Evolutionary conservation across 1,140 invertebrate species (phyloP).

Genomic region (Caenorhabditis briggsae): DNA sequence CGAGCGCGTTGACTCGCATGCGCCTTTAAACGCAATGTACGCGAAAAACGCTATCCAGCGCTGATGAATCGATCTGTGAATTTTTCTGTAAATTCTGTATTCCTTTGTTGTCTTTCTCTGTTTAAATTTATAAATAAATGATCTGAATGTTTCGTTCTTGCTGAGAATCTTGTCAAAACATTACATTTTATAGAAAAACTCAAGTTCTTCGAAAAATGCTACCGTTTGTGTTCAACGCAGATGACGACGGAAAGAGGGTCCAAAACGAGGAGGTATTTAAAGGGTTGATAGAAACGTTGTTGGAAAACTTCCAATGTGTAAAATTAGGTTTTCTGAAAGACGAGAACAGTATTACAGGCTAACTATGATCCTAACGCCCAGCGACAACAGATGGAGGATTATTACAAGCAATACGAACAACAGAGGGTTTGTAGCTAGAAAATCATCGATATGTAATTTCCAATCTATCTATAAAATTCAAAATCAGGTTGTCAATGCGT

Average conservation of each 20-base stretch:
- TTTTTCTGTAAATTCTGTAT: neutral
- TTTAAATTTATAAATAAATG: neutral
- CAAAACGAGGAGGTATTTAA: slow-evolving; percentile 43
- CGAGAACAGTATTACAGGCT: neutral
- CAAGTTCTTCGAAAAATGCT: slow-evolving; percentile 12
- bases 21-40: slow-evolving; percentile 2
- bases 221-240: slow-evolving; percentile 42
- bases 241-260: slow-evolving; percentile 22
- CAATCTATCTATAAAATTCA: too few relatives aligned
- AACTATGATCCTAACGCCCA: slow-evolving; percentile 19
- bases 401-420: slow-evolving; percentile 41
- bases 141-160: neutral
- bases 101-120: neutral
- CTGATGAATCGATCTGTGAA: neutral
- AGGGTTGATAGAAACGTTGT: neutral
- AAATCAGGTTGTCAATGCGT: slow-evolving; percentile 12
- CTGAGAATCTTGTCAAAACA: neutral
- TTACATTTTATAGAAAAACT: slow-evolving; percentile 21
- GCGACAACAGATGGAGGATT: slow-evolving; percentile 18
- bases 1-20: neutral
- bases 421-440: slow-evolving; percentile 30
- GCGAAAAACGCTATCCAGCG: neutral
- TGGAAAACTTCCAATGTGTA: neutral
- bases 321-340: neutral
- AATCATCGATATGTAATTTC: neutral